Conservation (phyloP, 64 coral and sea anemone species). For the Montipora capricornis region DNA sequence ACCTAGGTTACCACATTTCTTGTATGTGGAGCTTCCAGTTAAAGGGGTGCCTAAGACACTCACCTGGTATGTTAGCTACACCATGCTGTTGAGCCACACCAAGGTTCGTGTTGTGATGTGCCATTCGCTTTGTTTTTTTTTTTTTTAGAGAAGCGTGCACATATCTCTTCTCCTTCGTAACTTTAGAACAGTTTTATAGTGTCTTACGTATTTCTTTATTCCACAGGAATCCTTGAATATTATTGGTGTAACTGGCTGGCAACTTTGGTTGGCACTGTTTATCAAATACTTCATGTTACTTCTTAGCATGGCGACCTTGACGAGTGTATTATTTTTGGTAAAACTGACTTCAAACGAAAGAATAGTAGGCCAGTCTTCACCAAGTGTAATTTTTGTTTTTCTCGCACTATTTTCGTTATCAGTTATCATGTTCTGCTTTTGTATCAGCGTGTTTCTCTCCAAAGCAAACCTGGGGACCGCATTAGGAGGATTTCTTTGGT, state of each 20-base stretch:
- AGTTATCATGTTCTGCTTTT: slow-evolving; percentile 96
- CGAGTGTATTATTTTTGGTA: slow-evolving; percentile 76
- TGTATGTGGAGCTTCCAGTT: too few relatives aligned
- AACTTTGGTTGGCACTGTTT: slow-evolving; percentile 94
- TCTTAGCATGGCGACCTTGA: slow-evolving; percentile 64
- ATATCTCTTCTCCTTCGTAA: too few relatives aligned
- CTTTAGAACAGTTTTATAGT: too few relatives aligned
- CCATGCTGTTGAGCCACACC: too few relatives aligned
- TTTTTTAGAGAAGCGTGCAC: too few relatives aligned
- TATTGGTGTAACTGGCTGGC: slow-evolving; percentile 88
- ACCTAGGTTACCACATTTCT: too few relatives aligned
- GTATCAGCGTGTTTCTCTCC: slow-evolving; percentile 94
- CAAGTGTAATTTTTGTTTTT: slow-evolving; percentile 88
- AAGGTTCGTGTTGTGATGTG: too few relatives aligned
- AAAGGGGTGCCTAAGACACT: too few relatives aligned
- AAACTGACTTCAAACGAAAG: slow-evolving; percentile 86
- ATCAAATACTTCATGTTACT: slow-evolving; percentile 81
- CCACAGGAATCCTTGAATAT: slow-evolving; percentile 96
- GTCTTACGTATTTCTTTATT: neutral
- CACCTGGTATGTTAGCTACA: too few relatives aligned
- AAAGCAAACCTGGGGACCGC: slow-evolving; percentile 91
- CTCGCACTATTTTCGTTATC: slow-evolving; percentile 78
- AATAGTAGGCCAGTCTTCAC: slow-evolving; percentile 76
- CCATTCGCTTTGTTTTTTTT: too few relatives aligned
- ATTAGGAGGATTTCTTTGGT: slow-evolving; percentile 92